phyloP scores from a whole-genome alignment of 2,888 invertebrate species.

The Rhagonycha fulva region DNA sequence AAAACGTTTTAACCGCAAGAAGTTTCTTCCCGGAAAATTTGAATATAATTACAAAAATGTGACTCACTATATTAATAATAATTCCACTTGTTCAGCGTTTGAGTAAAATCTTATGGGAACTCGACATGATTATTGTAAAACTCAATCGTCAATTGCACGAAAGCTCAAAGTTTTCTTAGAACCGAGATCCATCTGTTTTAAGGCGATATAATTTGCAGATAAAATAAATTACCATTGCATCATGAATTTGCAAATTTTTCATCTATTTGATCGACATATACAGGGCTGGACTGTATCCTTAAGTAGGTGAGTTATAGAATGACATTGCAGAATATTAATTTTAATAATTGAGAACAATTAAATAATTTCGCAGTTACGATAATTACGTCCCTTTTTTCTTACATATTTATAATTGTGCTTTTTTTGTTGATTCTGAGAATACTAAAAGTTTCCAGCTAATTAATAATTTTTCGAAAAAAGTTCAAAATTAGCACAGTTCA shows the following conservation, averaged over 20 bases:
- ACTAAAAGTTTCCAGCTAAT: background rate
- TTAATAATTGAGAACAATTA: background rate
- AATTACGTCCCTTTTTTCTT: background rate
- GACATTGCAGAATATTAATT: background rate
- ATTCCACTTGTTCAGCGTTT: slow-evolving; percentile 17
- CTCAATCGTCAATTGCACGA: slow-evolving; percentile 17
- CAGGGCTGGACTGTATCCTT: background rate
- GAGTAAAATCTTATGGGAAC: background rate
- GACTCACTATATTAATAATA: slow-evolving; percentile 25
- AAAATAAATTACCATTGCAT: slow-evolving; percentile 22
- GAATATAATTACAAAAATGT: slow-evolving; percentile 14
- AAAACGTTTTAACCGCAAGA: background rate
- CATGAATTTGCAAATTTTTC: slow-evolving; percentile 17
- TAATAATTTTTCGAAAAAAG: background rate
- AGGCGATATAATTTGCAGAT: slow-evolving; percentile 22
- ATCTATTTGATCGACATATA: background rate
- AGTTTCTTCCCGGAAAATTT: slow-evolving; percentile 11
- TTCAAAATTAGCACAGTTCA: background rate
- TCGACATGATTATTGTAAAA: slow-evolving; percentile 4
- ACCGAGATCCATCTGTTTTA: slow-evolving; percentile 15
- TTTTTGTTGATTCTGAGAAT: background rate
- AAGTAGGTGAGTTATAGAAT: background rate
- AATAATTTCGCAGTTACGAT: background rate
- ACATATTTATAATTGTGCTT: background rate
- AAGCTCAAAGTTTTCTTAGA: slow-evolving; percentile 11